Evolutionary conservation across 2,797 vertebrate genomes (phyloP).

Genomic region (Aldrovandia affinis): DNA sequence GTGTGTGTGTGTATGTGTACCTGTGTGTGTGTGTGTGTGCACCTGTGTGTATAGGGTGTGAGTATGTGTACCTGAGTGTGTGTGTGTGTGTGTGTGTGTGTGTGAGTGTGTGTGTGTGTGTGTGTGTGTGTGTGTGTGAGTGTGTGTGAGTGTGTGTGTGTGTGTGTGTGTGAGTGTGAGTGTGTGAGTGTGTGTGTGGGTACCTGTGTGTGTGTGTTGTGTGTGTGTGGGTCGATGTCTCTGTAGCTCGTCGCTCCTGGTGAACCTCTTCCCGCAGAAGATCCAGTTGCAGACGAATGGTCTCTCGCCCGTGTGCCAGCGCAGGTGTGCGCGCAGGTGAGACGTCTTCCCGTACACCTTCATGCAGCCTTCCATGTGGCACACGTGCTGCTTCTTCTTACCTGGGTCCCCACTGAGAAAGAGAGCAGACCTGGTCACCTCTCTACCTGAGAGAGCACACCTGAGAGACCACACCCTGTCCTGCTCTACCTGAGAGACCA

Average conservation of each 20-base stretch:
- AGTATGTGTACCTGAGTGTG: too few relatives aligned
- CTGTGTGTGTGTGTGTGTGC: slow-evolving; percentile 87
- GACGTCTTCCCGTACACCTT: slow-evolving; percentile 99
- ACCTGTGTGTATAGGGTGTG: slow-evolving; percentile 82
- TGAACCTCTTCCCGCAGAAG: slow-evolving; percentile 98
- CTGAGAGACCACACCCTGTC: too few relatives aligned
- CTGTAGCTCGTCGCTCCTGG: slow-evolving; percentile 94
- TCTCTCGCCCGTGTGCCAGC: slow-evolving; percentile 99
- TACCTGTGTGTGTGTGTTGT: slow-evolving; percentile 79
- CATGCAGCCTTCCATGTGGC: slow-evolving; percentile 97
- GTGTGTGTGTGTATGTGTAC: slow-evolving; percentile 93
- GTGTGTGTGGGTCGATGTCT: slow-evolving; percentile 97
- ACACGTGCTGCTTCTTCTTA: slow-evolving; percentile 98
- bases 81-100: neutral
- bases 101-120: slow-evolving; percentile 4
- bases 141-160: neutral
- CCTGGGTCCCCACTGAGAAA: slow-evolving; percentile 93
- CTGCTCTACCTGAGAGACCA: too few relatives aligned
- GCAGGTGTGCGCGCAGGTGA: slow-evolving; percentile 95
- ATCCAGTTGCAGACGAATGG: slow-evolving; percentile 99
- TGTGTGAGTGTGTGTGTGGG: too few relatives aligned
- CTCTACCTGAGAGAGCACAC: slow-evolving; percentile 3
- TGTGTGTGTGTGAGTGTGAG: neutral
- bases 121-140: neutral
- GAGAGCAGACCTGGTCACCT: neutral